These are phyloP conservation scores for Drosophila nasuta DNA, from an alignment of 1,140 invertebrate species.

Conservation along the genomic window DNA sequence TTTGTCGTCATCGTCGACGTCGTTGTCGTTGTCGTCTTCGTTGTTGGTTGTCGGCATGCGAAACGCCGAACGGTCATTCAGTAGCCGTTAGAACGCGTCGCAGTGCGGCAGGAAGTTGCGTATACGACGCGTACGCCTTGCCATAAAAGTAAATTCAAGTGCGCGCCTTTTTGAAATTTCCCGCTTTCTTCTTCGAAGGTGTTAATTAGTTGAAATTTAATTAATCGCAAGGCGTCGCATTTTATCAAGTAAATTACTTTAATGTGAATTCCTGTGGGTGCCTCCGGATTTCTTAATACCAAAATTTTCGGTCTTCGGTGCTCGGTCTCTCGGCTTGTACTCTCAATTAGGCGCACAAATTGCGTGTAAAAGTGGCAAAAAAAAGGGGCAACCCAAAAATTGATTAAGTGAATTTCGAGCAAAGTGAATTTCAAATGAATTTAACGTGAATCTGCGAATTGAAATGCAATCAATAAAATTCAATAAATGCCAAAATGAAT, in stretches of 20 bases:
- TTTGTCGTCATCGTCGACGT: slow-evolving; percentile 35
- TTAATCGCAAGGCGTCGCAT: slow-evolving; percentile 57
- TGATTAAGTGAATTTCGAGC: slow-evolving; percentile 8
- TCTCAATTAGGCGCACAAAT: slow-evolving; percentile 34
- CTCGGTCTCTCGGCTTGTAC: background rate
- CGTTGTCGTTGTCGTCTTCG: slow-evolving; percentile 45
- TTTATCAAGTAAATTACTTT: slow-evolving; percentile 47
- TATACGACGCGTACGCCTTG: slow-evolving; percentile 68
- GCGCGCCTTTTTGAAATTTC: slow-evolving; percentile 30
- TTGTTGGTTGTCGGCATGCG: slow-evolving; percentile 46
- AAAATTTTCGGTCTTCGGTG: background rate
- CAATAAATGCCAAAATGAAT: slow-evolving; percentile 13
- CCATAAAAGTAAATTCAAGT: slow-evolving; percentile 28
- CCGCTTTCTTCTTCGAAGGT: slow-evolving; percentile 47
- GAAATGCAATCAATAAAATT: background rate
- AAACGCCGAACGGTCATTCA: slow-evolving; percentile 57
- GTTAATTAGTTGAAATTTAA: slow-evolving; percentile 69
- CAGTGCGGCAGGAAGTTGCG: slow-evolving; percentile 78
- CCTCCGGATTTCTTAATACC: slow-evolving; percentile 20
- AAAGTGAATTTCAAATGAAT: slow-evolving; percentile 22
- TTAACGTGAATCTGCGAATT: slow-evolving; percentile 1
- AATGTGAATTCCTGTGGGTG: slow-evolving; percentile 31
- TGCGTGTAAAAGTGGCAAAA: slow-evolving; percentile 29
- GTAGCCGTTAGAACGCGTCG: slow-evolving; percentile 76
- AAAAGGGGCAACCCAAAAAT: slow-evolving; percentile 8